These are phyloP conservation scores for Pheosia tremula DNA, from an alignment of 2,888 invertebrate genomes.

Conservation along the genomic window DNA sequence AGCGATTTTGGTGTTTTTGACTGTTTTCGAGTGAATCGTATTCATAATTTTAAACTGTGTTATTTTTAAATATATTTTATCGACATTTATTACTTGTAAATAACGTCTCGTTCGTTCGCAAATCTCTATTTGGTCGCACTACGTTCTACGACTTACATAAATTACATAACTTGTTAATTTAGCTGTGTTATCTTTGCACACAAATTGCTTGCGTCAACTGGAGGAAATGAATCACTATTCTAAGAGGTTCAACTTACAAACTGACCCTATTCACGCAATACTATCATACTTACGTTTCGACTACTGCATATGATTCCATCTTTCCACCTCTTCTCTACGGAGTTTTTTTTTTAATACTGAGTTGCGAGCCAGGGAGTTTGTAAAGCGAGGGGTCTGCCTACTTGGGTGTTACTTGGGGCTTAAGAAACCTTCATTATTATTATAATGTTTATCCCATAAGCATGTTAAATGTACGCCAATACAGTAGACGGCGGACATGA, in stretches of 20 bases:
- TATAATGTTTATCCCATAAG: slow-evolving; percentile 19
- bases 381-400: too few relatives aligned
- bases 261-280: slow-evolving; percentile 5
- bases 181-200: neutral
- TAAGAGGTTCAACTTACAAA: neutral
- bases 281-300: neutral
- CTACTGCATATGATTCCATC: neutral
- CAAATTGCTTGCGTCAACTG: slow-evolving; percentile 2
- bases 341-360: too few relatives aligned
- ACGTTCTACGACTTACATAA: neutral
- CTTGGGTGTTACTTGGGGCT: too few relatives aligned
- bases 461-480: slow-evolving; percentile 23
- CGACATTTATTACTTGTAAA: too few relatives aligned
- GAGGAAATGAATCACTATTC: slow-evolving; percentile 1
- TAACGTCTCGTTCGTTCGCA: too few relatives aligned
- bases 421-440: too few relatives aligned
- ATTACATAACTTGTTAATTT: neutral
- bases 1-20: too few relatives aligned
- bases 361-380: too few relatives aligned
- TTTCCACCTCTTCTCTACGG: neutral
- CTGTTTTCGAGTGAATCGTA: too few relatives aligned
- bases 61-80: too few relatives aligned
- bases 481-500: slow-evolving; percentile 17
- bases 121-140: neutral
- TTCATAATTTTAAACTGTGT: too few relatives aligned